Percentiles rank a stretch among this genome's conserved stretches.
Evolutionary conservation across 2,113 vertebrate species (phyloP).

Genomic region (Burhinus oedicnemus): DNA sequence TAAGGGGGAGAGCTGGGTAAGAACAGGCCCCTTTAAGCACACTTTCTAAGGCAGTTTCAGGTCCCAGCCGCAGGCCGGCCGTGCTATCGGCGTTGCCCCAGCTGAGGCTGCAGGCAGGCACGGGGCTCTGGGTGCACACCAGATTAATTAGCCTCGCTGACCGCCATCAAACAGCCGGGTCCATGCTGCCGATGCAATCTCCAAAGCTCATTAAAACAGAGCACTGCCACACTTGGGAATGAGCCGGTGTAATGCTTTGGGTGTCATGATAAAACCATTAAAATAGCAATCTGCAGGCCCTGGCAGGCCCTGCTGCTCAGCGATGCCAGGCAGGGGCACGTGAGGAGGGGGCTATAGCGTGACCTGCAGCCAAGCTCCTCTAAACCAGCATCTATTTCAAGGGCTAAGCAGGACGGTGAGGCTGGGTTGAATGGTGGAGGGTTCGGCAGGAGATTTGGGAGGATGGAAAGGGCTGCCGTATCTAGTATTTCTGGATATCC

Average conservation of each 20-base stretch:
- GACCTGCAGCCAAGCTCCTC: not conserved
- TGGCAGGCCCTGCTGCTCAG: not conserved
- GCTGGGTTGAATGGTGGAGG: not conserved
- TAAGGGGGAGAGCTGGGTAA: not conserved
- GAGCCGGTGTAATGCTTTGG: not conserved
- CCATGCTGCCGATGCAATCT: not conserved
- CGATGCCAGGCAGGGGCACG: accelerated
- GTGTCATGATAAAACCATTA: not conserved
- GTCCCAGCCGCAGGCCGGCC: not conserved
- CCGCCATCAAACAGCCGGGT: not conserved
- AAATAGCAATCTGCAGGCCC: not conserved
- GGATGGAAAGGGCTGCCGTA: not conserved
- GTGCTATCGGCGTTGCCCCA: not conserved
- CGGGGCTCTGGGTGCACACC: not conserved
- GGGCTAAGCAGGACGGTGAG: not conserved
- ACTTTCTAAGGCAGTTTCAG: not conserved
- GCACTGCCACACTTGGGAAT: not conserved
- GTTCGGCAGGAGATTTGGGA: not conserved
- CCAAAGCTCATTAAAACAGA: constrained; percentile 37
- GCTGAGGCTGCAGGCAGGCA: not conserved
- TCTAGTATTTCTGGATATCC: not conserved
- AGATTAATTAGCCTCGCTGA: constrained; percentile 26
- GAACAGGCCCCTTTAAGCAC: not conserved
- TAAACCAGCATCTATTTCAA: not conserved
- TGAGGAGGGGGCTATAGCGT: not conserved